Conservation (phyloP, 1,140 invertebrate species). For the Aphelinus atriplicis region DNA sequence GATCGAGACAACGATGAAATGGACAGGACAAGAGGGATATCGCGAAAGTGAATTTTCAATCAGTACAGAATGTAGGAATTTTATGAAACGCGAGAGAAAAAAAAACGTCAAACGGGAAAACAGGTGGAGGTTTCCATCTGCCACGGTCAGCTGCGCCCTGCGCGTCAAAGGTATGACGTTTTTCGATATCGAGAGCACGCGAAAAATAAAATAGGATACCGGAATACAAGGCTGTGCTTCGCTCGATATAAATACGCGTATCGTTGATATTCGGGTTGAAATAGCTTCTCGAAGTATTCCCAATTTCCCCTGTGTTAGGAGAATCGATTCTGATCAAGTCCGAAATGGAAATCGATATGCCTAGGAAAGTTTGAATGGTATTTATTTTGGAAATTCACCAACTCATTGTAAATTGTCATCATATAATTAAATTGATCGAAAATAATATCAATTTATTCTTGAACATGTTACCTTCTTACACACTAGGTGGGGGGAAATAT, state of each 20-base stretch:
- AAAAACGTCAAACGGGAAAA: slow-evolving; percentile 46
- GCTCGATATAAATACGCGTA: neutral
- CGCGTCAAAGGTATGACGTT: slow-evolving; percentile 51
- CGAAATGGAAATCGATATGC: no score
- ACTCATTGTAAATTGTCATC: no score
- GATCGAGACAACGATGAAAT: neutral
- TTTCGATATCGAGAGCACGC: slow-evolving; percentile 51
- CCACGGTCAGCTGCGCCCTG: slow-evolving; percentile 42
- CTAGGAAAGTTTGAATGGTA: no score
- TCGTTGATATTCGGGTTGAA: no score
- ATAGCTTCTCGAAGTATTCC: no score
- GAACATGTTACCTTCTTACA: no score
- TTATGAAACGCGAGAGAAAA: slow-evolving; percentile 41
- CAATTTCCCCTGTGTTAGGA: no score
- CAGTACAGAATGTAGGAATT: slow-evolving; percentile 44
- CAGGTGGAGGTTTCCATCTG: slow-evolving; percentile 42
- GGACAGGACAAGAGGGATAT: neutral
- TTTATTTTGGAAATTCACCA: no score
- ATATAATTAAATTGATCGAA: no score
- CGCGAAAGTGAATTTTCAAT: slow-evolving; percentile 41
- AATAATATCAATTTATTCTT: no score
- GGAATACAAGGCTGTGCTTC: neutral
- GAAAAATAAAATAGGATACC: slow-evolving; percentile 13
- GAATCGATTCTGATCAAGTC: no score
- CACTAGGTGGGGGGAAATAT: no score